Evolutionary conservation across 2,113 vertebrate species (phyloP).

Genomic region (Syngnathus floridae): DNA sequence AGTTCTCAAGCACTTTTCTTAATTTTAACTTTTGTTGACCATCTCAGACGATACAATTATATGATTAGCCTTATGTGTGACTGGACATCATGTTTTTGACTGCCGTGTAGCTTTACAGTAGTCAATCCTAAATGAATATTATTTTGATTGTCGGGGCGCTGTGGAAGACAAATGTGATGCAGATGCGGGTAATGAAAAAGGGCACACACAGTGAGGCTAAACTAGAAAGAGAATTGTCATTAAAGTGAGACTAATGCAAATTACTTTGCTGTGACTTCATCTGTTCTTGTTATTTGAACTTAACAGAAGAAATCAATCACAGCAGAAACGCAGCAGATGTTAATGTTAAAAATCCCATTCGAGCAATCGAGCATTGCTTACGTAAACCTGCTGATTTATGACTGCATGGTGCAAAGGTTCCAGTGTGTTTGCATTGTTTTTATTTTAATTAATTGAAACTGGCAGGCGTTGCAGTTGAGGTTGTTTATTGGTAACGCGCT

Average conservation of each 20-base stretch:
- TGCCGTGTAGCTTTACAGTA: background rate
- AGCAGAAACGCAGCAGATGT: conserved; percentile 1
- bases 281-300: background rate
- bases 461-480: background rate
- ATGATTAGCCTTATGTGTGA: background rate
- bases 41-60: background rate
- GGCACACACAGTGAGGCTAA: conserved; percentile 6
- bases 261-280: background rate
- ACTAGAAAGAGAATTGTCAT: background rate
- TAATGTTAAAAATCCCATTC: background rate
- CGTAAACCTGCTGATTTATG: conserved; percentile 8
- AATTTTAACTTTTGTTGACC: too few relatives aligned
- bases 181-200: conserved; percentile 16
- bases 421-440: background rate
- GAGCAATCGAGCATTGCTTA: background rate
- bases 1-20: too few relatives aligned
- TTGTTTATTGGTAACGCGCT: background rate
- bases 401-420: background rate
- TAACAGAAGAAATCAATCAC: background rate
- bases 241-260: background rate
- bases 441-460: conserved; percentile 17
- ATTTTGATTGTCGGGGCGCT: conserved; percentile 16
- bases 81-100: background rate
- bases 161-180: conserved; percentile 9
- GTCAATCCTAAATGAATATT: conserved; percentile 12